Percentiles rank a stretch among this genome's conserved stretches.
These are phyloP conservation scores for Heliconius hewitsoni DNA, from an alignment of 1,140 invertebrate genomes.

Conservation along the genomic window DNA sequence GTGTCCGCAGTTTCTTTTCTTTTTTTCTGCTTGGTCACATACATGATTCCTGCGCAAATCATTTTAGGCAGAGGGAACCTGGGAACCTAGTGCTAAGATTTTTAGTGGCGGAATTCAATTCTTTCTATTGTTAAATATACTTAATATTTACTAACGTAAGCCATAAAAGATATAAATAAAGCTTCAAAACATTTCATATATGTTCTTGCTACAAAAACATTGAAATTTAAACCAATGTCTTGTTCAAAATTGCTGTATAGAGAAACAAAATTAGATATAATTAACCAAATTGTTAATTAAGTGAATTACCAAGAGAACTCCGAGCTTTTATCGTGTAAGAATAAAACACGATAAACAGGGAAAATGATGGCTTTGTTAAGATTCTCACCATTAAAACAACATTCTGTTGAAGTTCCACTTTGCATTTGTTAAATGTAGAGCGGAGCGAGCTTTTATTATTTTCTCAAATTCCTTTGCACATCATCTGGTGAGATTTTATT, in stretches of 20 bases:
- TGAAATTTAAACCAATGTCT: neutral
- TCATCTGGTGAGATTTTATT: conserved; percentile 11
- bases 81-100: no score
- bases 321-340: neutral
- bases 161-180: no score
- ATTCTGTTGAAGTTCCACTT: neutral
- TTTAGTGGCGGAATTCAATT: no score
- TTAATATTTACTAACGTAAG: no score
- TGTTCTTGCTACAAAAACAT: neutral
- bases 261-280: conserved; percentile 7
- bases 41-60: no score
- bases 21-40: no score
- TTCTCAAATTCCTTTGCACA: conserved; percentile 19
- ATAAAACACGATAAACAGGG: conserved; percentile 22
- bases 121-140: no score
- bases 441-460: conserved; percentile 11
- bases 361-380: conserved; percentile 4
- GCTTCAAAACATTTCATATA: no score
- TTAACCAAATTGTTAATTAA: conserved; percentile 22
- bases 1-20: no score
- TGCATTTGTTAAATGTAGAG: conserved; percentile 15
- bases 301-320: neutral
- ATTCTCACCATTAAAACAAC: conserved; percentile 20
- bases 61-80: no score
- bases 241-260: neutral